Conservation (phyloP, 2,113 vertebrate genomes). For the Aspiorhynchus laticeps region DNA sequence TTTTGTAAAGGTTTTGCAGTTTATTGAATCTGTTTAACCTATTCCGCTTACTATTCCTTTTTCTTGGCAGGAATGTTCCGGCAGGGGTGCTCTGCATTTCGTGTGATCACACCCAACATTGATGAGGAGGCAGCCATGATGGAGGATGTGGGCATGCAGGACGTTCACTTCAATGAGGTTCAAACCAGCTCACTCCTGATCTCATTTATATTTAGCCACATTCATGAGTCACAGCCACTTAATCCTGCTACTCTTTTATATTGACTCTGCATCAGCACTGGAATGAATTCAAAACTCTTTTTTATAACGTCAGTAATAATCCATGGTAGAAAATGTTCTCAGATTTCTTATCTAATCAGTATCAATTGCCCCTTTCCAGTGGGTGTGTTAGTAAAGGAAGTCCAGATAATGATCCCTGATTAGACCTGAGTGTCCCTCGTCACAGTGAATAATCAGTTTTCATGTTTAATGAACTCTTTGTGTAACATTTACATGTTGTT, state of each 20-base stretch:
- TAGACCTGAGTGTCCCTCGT: background rate
- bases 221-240: background rate
- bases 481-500: background rate
- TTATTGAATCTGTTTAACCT: background rate
- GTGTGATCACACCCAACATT: slow-evolving; percentile 95
- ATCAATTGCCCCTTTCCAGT: slow-evolving; percentile 44
- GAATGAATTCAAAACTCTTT: background rate
- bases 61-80: slow-evolving; percentile 86
- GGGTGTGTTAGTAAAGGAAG: slow-evolving; percentile 10
- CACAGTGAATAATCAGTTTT: background rate
- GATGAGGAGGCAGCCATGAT: slow-evolving; percentile 98
- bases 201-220: background rate
- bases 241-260: background rate
- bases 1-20: background rate
- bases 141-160: slow-evolving; percentile 99
- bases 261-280: background rate
- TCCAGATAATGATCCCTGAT: slow-evolving; percentile 21
- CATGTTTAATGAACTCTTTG: background rate
- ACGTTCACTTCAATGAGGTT: slow-evolving; percentile 98
- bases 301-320: background rate
- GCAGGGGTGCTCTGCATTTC: slow-evolving; percentile 91
- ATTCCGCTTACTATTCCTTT: background rate
- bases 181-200: slow-evolving; percentile 33
- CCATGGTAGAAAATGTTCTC: slow-evolving; percentile 26
- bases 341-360: slow-evolving; percentile 61